Percentiles rank a stretch among this genome's conserved stretches.
phyloP scores from a whole-genome alignment of 2,797 vertebrate genomes.

The Arrhamphus sclerolepis region DNA sequence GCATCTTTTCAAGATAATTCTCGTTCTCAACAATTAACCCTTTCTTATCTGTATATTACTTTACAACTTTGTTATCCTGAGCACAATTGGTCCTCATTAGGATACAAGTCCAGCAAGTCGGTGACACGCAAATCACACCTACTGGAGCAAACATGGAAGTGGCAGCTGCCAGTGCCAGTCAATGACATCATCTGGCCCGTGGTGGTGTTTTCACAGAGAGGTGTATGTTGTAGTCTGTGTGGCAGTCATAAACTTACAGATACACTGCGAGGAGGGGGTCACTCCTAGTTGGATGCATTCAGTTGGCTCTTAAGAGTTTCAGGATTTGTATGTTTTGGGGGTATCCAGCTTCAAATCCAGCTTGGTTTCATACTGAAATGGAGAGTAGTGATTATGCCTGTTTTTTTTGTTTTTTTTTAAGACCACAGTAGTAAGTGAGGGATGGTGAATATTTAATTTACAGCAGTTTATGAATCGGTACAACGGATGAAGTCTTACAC shows the following conservation, averaged over 20 bases:
- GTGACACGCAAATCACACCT: conserved; percentile 27
- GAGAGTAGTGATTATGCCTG: not conserved
- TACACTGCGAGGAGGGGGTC: conserved; percentile 21
- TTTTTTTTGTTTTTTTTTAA: not conserved
- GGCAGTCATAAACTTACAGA: conserved; percentile 32
- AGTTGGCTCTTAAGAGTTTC: conserved; percentile 6
- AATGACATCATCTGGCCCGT: conserved; percentile 64
- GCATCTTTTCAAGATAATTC: no score
- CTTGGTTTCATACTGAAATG: not conserved
- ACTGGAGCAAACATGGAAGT: conserved; percentile 40
- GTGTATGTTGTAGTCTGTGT: conserved; percentile 44
- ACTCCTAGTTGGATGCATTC: conserved; percentile 18
- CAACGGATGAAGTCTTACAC: no score
- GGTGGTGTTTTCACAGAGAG: conserved; percentile 46
- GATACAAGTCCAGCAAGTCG: conserved; percentile 4
- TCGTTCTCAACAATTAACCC: no score
- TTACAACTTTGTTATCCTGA: not conserved
- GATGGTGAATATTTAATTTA: not conserved
- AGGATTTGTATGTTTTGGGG: not conserved
- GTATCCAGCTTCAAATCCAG: not conserved
- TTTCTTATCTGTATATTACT: not conserved
- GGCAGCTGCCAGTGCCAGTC: conserved; percentile 69
- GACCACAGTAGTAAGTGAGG: not conserved
- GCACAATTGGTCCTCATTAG: conserved; percentile 6
- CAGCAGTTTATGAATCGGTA: no score